Base-by-base conservation (phyloP, 2,113 vertebrate genomes). In the Calcarius ornatus region DNA sequence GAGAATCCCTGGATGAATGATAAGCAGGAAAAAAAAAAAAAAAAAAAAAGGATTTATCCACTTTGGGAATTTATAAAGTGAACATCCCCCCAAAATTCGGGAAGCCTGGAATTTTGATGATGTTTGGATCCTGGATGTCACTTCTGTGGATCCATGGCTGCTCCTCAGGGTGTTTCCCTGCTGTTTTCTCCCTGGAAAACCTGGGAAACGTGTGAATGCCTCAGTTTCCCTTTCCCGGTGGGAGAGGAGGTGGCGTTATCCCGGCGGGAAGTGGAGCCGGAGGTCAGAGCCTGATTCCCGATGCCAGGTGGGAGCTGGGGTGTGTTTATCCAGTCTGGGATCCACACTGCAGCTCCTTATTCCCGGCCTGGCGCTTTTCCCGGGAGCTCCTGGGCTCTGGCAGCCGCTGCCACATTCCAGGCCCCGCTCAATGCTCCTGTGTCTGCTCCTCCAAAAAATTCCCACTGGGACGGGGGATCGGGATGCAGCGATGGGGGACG, bases 281-380 rank as follows among this genome's bases (percentile, higher is more conserved):
- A 42, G 79, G 48, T 14, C 1, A 57, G 66, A 54, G 68, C 19
- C 31, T 35, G 50, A 1, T 50, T 70, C 33, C 69, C 11, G 42
- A 23, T 53, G 19, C 69, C 51, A 6, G 51, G 18, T 9, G 5
- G 42, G 65, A 75, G 92, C 93, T 63, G 92, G 92, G 75, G 38
- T 63, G 61, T 96, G 88, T 96, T 96, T 95, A 92, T 86, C 50
- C 18, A 50, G 81, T 50, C 92, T 88, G 90, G 79, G 92, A 85
- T 85, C 82, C 88, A 96, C 95, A 96, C 87, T 93, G 92, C 6
- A 42, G 90, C n/a, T 93, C n/a, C 94, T 96, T 96, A 93, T 96
- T 96, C 88, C 92, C 17, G 10, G 27, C 53, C 96, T 96, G 96
- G 96, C 96, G 6, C 61, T 30, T 93, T 81, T 84, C 96, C 96